Conservation (phyloP, 2,888 invertebrate genomes). For the Lasioglossum lativentre region DNA sequence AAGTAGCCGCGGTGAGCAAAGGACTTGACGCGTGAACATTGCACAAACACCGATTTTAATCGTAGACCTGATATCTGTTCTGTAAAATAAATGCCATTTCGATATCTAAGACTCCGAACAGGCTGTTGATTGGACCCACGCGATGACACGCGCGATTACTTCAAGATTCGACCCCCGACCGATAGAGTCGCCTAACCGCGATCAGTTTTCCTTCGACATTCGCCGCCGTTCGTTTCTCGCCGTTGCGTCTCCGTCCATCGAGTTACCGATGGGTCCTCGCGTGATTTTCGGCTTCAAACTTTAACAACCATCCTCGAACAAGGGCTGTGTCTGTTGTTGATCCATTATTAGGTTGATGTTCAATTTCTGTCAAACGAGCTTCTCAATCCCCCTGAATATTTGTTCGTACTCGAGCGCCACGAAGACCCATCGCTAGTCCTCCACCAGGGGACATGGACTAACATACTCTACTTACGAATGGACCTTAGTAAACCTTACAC, state of each 20-base stretch:
- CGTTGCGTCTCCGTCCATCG: not conserved
- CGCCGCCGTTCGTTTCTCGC: not conserved
- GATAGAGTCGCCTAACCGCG: conserved; percentile 7
- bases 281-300: not conserved
- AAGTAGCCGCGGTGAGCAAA: conserved; percentile 15
- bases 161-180: conserved; percentile 29
- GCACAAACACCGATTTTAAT: conserved; percentile 22
- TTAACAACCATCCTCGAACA: not conserved
- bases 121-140: conserved; percentile 21
- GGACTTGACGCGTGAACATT: not conserved
- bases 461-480: conserved; percentile 47
- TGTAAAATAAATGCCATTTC: conserved; percentile 45
- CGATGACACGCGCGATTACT: conserved; percentile 7
- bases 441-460: conserved; percentile 22
- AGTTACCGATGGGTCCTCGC: not conserved
- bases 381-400: not conserved
- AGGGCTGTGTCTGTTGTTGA: not conserved
- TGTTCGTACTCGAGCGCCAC: not conserved
- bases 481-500: conserved; percentile 59
- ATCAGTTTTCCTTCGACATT: conserved; percentile 54
- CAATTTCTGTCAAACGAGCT: not conserved
- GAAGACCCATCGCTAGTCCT: not conserved
- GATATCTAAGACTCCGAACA: not conserved
- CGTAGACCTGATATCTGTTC: conserved; percentile 12
- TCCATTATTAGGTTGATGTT: not conserved